Evolutionary conservation across 2,888 invertebrate genomes (phyloP).

Genomic region (Cephonodes hylas): DNA sequence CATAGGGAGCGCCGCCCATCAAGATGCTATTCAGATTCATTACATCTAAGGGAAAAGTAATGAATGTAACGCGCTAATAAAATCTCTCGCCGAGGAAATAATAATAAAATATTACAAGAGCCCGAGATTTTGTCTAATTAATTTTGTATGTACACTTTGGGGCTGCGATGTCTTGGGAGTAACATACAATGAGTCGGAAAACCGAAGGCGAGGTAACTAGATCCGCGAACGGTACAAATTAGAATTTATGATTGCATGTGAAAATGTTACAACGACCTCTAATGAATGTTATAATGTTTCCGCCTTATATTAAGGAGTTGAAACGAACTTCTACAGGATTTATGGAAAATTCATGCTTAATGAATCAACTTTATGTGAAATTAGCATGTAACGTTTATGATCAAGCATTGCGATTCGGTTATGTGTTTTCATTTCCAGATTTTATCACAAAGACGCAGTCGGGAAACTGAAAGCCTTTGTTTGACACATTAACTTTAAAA

Average conservation of each 20-base stretch:
- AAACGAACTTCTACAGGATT: conserved; percentile 52
- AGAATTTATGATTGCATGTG: conserved; percentile 81
- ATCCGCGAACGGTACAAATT: conserved; percentile 75
- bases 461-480: background rate
- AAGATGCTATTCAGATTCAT: conserved; percentile 73
- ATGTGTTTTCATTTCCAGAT: background rate
- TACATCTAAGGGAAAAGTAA: conserved; percentile 66
- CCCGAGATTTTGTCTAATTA: conserved; percentile 78
- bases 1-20: conserved; percentile 67
- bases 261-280: conserved; percentile 76
- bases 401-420: background rate
- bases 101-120: conserved; percentile 79
- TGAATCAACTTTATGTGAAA: conserved; percentile 57
- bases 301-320: conserved; percentile 49
- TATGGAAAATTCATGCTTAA: conserved; percentile 32
- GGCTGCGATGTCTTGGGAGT: conserved; percentile 77
- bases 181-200: conserved; percentile 73
- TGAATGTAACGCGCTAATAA: conserved; percentile 76
- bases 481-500: background rate
- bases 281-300: conserved; percentile 61
- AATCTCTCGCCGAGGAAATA: conserved; percentile 72
- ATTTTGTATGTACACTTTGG: conserved; percentile 76
- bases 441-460: background rate
- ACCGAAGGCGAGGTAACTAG: conserved; percentile 73
- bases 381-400: conserved; percentile 18